Evolutionary conservation across 2,113 vertebrate species (phyloP), one percentile per base, ranked within the genome.

Genomic region (Camelus bactrianus): DNA sequence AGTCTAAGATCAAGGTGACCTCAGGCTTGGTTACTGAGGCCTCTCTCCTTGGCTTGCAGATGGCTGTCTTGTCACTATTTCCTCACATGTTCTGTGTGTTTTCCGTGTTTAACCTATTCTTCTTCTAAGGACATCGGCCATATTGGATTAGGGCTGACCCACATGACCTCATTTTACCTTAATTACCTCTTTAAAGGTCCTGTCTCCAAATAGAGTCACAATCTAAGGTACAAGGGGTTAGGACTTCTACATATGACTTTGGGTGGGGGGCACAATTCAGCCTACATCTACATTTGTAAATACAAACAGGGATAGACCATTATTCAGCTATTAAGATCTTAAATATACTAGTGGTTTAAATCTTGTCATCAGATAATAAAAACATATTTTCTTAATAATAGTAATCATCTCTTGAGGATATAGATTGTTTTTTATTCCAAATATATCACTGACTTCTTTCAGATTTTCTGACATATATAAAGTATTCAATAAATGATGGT

Each of bases 131-230:
- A 89, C 32, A 24, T 3, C 0, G n/a, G 16, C 58, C 56, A 73
- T 64, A 16, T 6, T 32, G 52, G 50, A 19, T 48, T 38, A 54
- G 9, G 9, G 3, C 8, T 35, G 42, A 56, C 4, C 15, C 1
- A 16, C 28, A 30, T 28, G 28, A 54, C 8, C 20, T 83, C 8
- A 20, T 10, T 42, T 50, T 64, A 26, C 17, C 38, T 69, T 42
- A 38, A 48, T 52, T 60, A 69, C 2, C 32, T 50, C 13, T 62
- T 52, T 83, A 62, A 81, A 69, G 28, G 16, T 14, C n/a, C 12
- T 4, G 1, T 42, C 22, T 46, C 42, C 42, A 83, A 67, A 48
- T 48, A 38, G 0, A 54, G 14, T 54, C 26, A n/a, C 0, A 2
- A 20, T 89, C 52, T 16, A 69, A 89, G 8, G 17, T 6, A 38